Conservation (phyloP, 2,113 vertebrate genomes). For the Grammomys dolichurus region DNA sequence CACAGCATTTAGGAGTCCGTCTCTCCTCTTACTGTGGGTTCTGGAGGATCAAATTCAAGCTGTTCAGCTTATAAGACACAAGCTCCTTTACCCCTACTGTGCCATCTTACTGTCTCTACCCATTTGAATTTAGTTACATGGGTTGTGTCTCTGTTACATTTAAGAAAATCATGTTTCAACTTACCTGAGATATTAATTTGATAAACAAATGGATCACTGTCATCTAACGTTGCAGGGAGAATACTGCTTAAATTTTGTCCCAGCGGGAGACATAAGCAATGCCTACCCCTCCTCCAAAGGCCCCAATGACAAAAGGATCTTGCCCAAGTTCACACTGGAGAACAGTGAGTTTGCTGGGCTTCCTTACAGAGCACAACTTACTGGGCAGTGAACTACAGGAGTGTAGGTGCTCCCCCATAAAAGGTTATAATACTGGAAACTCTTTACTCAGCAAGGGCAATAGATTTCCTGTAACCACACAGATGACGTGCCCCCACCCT, state of each 20-base stretch:
- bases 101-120: neutral
- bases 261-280: neutral
- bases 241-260: neutral
- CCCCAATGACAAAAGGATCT: neutral
- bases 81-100: neutral
- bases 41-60: neutral
- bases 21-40: neutral
- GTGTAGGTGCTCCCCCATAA: neutral
- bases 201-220: neutral
- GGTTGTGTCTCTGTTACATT: neutral
- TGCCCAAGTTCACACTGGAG: neutral
- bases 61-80: neutral
- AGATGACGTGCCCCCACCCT: neutral
- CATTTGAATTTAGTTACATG: neutral
- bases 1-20: neutral
- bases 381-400: neutral
- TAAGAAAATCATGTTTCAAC: slow-evolving; percentile 30
- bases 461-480: neutral
- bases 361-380: neutral
- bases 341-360: neutral
- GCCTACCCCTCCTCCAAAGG: neutral
- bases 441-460: neutral
- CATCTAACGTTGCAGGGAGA: neutral
- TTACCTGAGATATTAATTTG: neutral
- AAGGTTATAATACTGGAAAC: neutral